Base-by-base conservation (phyloP, 1,140 invertebrate species). In the Bemisia tabaci region DNA sequence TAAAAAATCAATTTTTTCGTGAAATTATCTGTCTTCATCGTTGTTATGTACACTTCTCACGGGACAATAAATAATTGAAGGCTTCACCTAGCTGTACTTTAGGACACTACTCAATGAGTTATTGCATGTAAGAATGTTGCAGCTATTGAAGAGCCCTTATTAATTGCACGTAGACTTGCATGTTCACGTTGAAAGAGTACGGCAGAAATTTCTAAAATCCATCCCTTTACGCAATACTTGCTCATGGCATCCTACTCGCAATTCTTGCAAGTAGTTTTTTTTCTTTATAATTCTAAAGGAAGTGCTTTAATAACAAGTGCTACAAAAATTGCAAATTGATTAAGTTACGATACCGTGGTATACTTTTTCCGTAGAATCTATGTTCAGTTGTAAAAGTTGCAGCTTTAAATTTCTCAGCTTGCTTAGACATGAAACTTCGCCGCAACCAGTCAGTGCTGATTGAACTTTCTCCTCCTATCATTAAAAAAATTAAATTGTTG, bases 361-460 rank as follows among this genome's bases (percentile, higher is more conserved):
- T n/a, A 78, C 91, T 95, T 76, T 91, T 84, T 68, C 94, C 94
- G 82, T 97, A 97, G 77, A 83, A 97, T 64, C 94, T 82, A 79
- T 97, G 94, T 75, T 97, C 94, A 27, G 97, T 70, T 77, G 87
- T 84, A 59, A 96, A 87, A 68, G 88, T 90, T 1, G 94, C 76
- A 0, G 94, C 94, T 64, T 85, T 85, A 75, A 87, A 87, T 66
- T 85, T 77, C 71, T 86, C 81, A 0, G 90, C 92, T 80, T 89
- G 91, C 68, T 87, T 83, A 5, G 93, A 83, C 89, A 92, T 94
- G 5, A 68, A 33, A n/a, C 92, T 93, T 74, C 87, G 80, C 0
- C 84, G 81, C 88, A 96, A 90, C 93, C 93, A 96, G 70, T 83
- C 81, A 1, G 83, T 75, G 70, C 80, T 81, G 12, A 84, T 85